Evolutionary conservation across 2,888 invertebrate genomes (phyloP).

Genomic region (Anodontia alba): DNA sequence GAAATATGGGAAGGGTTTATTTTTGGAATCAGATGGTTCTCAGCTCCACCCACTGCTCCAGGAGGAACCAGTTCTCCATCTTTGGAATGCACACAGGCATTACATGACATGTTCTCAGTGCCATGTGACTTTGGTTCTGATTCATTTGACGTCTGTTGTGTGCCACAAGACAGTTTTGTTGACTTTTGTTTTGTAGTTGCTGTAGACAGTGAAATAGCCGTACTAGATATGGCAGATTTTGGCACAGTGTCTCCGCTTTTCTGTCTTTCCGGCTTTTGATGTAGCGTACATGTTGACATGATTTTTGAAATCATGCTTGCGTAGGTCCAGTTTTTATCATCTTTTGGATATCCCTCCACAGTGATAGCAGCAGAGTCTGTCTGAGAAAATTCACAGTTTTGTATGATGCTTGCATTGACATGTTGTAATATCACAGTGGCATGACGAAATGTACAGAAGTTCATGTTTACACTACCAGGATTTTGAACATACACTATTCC

Average conservation of each 20-base stretch:
- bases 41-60: constrained; percentile 43
- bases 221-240: constrained; percentile 61
- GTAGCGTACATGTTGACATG: constrained; percentile 51
- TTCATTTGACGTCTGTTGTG: constrained; percentile 4
- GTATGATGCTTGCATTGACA: constrained; percentile 75
- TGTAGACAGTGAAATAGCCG: constrained; percentile 59
- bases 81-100: constrained; percentile 22
- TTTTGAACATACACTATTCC: constrained; percentile 79
- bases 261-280: constrained; percentile 45
- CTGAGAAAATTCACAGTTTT: constrained; percentile 81
- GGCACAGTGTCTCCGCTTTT: constrained; percentile 59
- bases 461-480: constrained; percentile 75
- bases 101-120: constrained; percentile 42
- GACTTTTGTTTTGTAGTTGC: constrained; percentile 57
- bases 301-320: constrained; percentile 59
- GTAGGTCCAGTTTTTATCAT: constrained; percentile 77
- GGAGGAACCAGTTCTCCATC: constrained; percentile 11
- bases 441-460: constrained; percentile 80
- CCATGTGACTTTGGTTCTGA: constrained; percentile 49
- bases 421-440: constrained; percentile 77
- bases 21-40: constrained; percentile 16
- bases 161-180: constrained; percentile 39
- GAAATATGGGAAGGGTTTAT: constrained; percentile 22
- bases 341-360: constrained; percentile 76
- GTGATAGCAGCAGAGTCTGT: constrained; percentile 78